Evolutionary conservation across 1,140 invertebrate genomes (phyloP), one percentile per base, ranked within the genome.

Genomic region (Papilio xuthus): DNA sequence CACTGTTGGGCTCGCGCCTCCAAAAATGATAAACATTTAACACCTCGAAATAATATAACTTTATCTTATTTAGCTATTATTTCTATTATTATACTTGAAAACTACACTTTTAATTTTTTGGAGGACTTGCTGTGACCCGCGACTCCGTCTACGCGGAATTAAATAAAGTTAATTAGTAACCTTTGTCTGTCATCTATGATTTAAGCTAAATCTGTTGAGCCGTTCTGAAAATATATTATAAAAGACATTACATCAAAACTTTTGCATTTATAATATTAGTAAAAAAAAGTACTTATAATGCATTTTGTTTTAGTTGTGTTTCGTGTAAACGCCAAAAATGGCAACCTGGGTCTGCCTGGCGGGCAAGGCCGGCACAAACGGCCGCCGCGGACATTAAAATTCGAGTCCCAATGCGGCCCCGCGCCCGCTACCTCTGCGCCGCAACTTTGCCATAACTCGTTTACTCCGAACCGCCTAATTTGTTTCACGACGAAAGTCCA

Each of bases 381-480:
- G 56, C 60, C 60, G 26, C 73, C 28, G 9, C 23, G 73, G 26
- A 76, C 74, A 76, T 76, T 76, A 76, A 76, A 76, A 76, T 77
- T 80, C 74, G 79, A 80, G 50, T 73, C 75, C 75, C 75, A 53
- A 72, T 76, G 79, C 79, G 79, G 69, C 69, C 32, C 47, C 74
- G 79, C 79, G 79, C 75, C 73, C 26, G 26, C 73, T 2, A n/a
- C 60, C 60, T 79, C 80, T 60, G 70, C 78, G 79, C 85, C 81
- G 73, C 86, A 89, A 89, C 83, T 89, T 88, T 77, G 80, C 83
- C 84, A 86, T 89, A 89, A 91, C 90, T 91, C 87, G 90, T 89
- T 90, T 88, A 88, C 84, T 84, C 83, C 81, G 82, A 83, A 83
- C 86, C 85, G 86, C 84, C 88, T 90, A 91, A 90, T 90, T 89